These are phyloP conservation scores for Cichlasoma orientale DNA, from an alignment of 2,797 vertebrate species.

Conservation along the genomic window DNA sequence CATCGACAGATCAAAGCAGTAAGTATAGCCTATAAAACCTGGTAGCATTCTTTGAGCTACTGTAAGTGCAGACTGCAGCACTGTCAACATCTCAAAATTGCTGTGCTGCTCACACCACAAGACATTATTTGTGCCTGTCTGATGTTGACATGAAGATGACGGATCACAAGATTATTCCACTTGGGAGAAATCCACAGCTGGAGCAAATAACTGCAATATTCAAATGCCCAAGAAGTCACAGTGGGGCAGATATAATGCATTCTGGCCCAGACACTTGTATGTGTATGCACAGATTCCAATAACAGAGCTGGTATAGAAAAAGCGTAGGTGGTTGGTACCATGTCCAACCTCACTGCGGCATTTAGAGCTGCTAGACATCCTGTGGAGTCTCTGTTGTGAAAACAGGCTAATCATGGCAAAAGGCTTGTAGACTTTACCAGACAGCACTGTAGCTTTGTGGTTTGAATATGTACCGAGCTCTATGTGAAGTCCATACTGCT, in stretches of 20 bases:
- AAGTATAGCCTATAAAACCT: not conserved
- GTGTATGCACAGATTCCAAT: not conserved
- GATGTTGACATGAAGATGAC: not conserved
- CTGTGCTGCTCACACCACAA: not conserved
- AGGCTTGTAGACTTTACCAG: not conserved
- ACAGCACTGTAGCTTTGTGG: not conserved
- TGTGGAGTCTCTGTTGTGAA: slow-evolving; percentile 1
- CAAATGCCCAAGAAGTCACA: not conserved
- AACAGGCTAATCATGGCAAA: not conserved
- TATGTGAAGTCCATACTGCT: not conserved
- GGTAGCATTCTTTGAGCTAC: slow-evolving; percentile 1
- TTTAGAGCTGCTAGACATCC: slow-evolving; percentile 7
- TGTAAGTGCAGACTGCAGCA: not conserved
- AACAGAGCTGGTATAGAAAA: slow-evolving; percentile 5
- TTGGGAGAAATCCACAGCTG: not conserved
- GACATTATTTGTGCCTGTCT: slow-evolving; percentile 1
- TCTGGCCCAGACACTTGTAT: not conserved
- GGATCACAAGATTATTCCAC: slow-evolving; percentile 8
- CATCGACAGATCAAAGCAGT: not conserved
- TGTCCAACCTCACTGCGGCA: not conserved
- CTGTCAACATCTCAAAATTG: not conserved
- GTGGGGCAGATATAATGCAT: not conserved
- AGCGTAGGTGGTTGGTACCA: not conserved
- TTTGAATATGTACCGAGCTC: not conserved
- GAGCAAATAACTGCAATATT: not conserved